These are phyloP conservation scores for Phortica okadai DNA, from an alignment of 2,888 invertebrate genomes.

Conservation along the genomic window DNA sequence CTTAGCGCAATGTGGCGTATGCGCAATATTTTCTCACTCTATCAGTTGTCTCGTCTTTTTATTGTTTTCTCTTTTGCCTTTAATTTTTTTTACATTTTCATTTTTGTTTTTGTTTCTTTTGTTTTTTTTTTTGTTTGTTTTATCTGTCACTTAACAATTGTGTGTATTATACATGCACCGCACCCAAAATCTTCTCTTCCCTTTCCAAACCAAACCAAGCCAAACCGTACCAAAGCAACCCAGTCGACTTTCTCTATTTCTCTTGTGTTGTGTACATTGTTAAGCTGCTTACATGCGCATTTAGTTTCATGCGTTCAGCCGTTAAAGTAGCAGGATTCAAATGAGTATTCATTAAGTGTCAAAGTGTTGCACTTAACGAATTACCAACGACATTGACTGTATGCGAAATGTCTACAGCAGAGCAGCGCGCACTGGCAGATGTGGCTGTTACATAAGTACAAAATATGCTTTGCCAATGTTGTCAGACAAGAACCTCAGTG, in stretches of 20 bases:
- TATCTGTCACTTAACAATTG: no score
- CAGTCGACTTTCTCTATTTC: neutral
- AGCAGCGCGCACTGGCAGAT: no score
- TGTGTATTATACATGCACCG: no score
- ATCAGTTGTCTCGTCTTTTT: neutral
- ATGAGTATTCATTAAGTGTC: neutral
- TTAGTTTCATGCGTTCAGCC: neutral
- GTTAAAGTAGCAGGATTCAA: neutral
- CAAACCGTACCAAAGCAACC: neutral
- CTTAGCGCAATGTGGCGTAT: neutral
- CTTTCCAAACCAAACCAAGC: no score
- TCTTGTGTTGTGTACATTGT: neutral
- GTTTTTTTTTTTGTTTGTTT: neutral
- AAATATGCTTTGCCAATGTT: neutral
- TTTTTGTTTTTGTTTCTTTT: neutral
- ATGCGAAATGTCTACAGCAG: neutral
- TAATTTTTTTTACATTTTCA: neutral
- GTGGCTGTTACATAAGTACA: no score
- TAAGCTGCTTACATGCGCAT: constrained; percentile 1
- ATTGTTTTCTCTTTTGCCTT: neutral
- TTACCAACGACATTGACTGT: no score
- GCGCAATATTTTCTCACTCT: neutral
- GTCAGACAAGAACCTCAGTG: no score
- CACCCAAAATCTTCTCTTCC: no score
- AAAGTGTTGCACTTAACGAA: neutral